Conservation (phyloP, 2,113 vertebrate genomes). For the Lanius ludovicianus region DNA sequence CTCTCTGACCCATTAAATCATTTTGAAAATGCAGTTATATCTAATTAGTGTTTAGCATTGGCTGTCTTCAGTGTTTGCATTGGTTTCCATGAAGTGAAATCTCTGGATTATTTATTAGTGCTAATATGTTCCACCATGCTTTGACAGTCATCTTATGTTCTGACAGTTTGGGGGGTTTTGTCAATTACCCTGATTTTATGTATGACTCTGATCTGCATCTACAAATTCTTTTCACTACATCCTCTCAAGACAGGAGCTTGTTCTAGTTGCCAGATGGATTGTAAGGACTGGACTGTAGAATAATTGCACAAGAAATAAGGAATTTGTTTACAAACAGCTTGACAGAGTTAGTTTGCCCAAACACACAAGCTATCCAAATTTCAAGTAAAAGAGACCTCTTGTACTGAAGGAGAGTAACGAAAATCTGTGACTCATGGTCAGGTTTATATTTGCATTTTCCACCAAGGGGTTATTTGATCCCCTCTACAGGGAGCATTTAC, state of each 20-base stretch:
- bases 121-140: not conserved
- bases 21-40: constrained; percentile 18
- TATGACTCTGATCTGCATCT: not conserved
- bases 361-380: not conserved
- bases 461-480: constrained; percentile 38
- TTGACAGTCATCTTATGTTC: constrained; percentile 21
- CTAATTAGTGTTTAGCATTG: not conserved
- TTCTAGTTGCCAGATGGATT: not conserved
- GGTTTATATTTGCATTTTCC: constrained; percentile 46
- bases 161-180: not conserved
- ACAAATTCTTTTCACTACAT: not conserved
- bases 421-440: not conserved
- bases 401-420: not conserved
- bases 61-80: not conserved
- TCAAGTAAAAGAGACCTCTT: not conserved
- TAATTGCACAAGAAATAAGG: not conserved
- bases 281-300: not conserved
- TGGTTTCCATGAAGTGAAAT: constrained; percentile 34
- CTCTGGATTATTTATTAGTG: constrained; percentile 36
- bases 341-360: not conserved
- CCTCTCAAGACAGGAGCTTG: not conserved
- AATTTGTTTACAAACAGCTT: constrained; percentile 14
- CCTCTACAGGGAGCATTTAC: constrained; percentile 2
- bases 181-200: not conserved
- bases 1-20: not conserved